A percentile compares a stretch with the other conserved stretches of the same genome.
phyloP scores from a whole-genome alignment of 1,140 invertebrate species.

The Brachionus manjavacas region DNA sequence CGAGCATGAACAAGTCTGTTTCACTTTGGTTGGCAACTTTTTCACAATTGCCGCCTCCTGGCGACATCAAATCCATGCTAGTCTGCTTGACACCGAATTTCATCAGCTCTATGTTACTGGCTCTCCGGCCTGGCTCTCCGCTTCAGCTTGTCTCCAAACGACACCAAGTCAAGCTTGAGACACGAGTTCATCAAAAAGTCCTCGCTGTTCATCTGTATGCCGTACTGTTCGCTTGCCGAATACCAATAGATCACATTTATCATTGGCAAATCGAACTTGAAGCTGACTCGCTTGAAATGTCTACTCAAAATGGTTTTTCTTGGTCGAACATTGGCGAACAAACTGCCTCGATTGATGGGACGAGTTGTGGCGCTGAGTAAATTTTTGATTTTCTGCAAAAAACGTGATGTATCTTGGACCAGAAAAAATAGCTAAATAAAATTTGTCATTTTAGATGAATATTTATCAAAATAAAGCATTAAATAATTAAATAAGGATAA shows the following conservation, averaged over 20 bases:
- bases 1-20: slow-evolving; percentile 22
- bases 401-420: slow-evolving; percentile 63
- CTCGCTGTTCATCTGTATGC: slow-evolving; percentile 82
- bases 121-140: slow-evolving; percentile 81
- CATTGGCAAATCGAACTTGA: slow-evolving; percentile 65
- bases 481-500: neutral
- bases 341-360: slow-evolving; percentile 77
- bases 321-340: slow-evolving; percentile 77
- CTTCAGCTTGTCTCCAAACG: slow-evolving; percentile 74
- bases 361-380: slow-evolving; percentile 90
- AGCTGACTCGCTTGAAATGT: slow-evolving; percentile 67
- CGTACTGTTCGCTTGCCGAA: slow-evolving; percentile 90
- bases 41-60: slow-evolving; percentile 64
- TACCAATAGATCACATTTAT: slow-evolving; percentile 94
- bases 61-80: slow-evolving; percentile 45
- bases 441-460: neutral
- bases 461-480: neutral
- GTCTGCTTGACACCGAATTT: slow-evolving; percentile 68
- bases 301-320: slow-evolving; percentile 83
- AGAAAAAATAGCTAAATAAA: neutral
- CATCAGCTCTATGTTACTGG: slow-evolving; percentile 81
- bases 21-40: slow-evolving; percentile 85
- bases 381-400: slow-evolving; percentile 87
- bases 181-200: slow-evolving; percentile 62
- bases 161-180: slow-evolving; percentile 66